Evolutionary conservation across 2,888 invertebrate genomes (phyloP), one percentile per base, ranked within the genome.

Genomic region (Tyria jacobaeae): DNA sequence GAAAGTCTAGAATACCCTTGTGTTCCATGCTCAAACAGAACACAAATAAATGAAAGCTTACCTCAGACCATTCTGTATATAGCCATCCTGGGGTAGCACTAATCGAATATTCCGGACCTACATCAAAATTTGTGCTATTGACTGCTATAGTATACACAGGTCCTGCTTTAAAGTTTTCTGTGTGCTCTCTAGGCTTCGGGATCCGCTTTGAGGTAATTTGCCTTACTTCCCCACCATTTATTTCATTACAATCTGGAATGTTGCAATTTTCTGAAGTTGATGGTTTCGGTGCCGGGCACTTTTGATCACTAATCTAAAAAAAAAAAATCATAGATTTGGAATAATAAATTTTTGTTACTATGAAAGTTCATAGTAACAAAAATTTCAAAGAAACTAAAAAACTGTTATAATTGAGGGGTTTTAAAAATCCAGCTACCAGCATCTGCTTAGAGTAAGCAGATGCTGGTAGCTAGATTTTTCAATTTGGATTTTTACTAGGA

Each of bases 51-150:
- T n/a, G n/a, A n/a, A 0, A 17, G 71, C 84, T 73, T 80, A 95
- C 95, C 89, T 95, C 94, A 12, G 94, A 94, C 95, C 95, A 95
- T 15, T 95, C 94, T 0, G 95, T 94, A 61, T 89, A 94, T 54
- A 95, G 92, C 95, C 95, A 95, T 39, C 94, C 90, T 49, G 87
- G 86, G 12, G 88, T 84, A 44, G 86, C 82, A 73, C 86, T 89
- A 35, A 89, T 88, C n/a, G 83, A 88, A 50, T 93, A 92, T 70
- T 89, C 89, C 0, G 92, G 92, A 37, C 92, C 92, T 21, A 91
- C 76, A 59, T 90, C 88, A 21, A 80, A 62, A 21, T 89, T 88
- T 0, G 89, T 80, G n/a, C 80, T 82, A 60, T 94, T 92, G 1
- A 91, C 86, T 25, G 88, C 73, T 1, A 92, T 84, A 7, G 90